Evolutionary conservation across 2,113 vertebrate genomes (phyloP), one percentile per base, ranked within the genome.

Genomic region (Calyptomena viridis): DNA sequence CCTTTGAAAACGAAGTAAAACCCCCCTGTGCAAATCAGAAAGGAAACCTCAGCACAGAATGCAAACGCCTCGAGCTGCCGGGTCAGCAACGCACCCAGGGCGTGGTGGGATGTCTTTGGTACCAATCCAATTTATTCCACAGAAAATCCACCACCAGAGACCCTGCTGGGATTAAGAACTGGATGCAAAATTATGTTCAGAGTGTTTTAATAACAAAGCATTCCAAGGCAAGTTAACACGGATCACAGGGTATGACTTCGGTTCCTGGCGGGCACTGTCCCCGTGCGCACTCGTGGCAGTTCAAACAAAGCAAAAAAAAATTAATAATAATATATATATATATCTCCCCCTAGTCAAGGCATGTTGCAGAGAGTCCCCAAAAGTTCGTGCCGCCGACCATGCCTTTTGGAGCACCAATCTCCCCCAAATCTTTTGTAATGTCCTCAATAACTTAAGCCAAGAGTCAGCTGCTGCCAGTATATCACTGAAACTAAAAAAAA

Each of bases 391-490:
- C 3, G 68, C 95, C 18, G 50, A 72, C 82, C 83, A 87, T 85
- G 93, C 93, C 96, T 94, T 95, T 84, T 75, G 88, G 94, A 97
- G 96, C 97, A 97, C 97, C 97, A 52, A 94, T 93, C 95, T 88
- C 88, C 76, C 83, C 84, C 81, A 62, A 49, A 44, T 60, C 28
- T 72, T 59, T 76, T 85, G 68, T 81, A 89, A 86, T 47, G 59
- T 95, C 84, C 89, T 95, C 93, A 97, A 96, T 97, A 97, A 97
- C 93, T 97, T 97, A 92, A 79, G 64, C 96, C 96, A 64, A 93
- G 27, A 96, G 93, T 95, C 90, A 93, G 64, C 91, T 96, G 96
- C 96, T 97, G 97, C 95, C 93, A 92, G 93, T 93, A 96, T 94
- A 96, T 96, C 92, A 91, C 82, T 92, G 95, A 95, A 98, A 98